These are phyloP conservation scores for Diadegma fenestrale DNA, from an alignment of 2,888 invertebrate species.

Conservation along the genomic window DNA sequence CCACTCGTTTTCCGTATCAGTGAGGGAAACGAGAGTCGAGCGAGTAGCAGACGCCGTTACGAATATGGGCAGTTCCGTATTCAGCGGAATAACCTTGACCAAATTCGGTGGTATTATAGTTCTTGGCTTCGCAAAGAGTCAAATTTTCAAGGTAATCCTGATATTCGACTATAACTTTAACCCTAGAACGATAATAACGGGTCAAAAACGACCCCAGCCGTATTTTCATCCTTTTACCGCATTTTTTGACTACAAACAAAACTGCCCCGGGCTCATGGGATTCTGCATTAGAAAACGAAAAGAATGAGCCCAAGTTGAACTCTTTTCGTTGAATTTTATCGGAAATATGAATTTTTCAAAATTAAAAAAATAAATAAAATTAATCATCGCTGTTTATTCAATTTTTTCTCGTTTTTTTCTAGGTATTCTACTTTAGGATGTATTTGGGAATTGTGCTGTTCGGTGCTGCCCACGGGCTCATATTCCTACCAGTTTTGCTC, in stretches of 20 bases:
- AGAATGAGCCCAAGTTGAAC: too few relatives aligned
- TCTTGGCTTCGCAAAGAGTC: conserved; percentile 98
- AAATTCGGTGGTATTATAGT: conserved; percentile 99
- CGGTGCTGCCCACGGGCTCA: conserved; percentile 98
- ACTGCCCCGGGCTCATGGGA: too few relatives aligned
- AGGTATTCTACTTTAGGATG: conserved; percentile 98
- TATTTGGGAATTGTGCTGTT: conserved; percentile 98
- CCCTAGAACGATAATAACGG: too few relatives aligned
- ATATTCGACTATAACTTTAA: neutral
- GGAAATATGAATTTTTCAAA: too few relatives aligned
- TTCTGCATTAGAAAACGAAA: too few relatives aligned
- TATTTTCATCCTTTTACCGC: too few relatives aligned
- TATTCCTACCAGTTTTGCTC: conserved; percentile 98
- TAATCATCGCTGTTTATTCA: neutral
- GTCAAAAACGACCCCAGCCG: too few relatives aligned
- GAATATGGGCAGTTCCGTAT: conserved; percentile 96
- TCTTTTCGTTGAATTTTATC: too few relatives aligned
- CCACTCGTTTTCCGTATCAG: conserved; percentile 94
- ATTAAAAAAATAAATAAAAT: too few relatives aligned
- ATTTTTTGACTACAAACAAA: too few relatives aligned
- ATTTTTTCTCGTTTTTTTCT: conserved; percentile 70
- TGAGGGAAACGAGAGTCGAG: conserved; percentile 89
- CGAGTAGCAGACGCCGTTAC: conserved; percentile 94
- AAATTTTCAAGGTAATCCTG: conserved; percentile 92
- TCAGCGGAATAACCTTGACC: conserved; percentile 98